phyloP scores from a whole-genome alignment of 2,113 vertebrate species.

The Nothobranchius kuhntae region DNA sequence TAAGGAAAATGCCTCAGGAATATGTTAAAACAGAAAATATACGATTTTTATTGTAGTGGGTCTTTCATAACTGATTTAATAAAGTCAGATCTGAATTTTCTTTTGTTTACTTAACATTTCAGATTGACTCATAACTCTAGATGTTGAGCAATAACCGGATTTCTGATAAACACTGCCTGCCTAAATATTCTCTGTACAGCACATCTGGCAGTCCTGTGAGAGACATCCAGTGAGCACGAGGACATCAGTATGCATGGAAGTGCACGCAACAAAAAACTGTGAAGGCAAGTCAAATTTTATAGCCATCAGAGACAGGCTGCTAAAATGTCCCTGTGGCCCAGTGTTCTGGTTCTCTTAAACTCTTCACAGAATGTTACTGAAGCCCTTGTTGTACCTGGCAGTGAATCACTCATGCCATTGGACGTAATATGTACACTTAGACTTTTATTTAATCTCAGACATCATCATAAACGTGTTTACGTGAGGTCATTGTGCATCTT shows the following conservation, averaged over 20 bases:
- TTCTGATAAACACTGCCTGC: background rate
- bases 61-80: no score
- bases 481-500: slow-evolving; percentile 13
- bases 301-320: slow-evolving; percentile 45
- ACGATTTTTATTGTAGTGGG: no score
- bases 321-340: slow-evolving; percentile 45
- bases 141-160: background rate
- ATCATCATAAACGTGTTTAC: slow-evolving; percentile 15
- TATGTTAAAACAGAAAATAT: no score
- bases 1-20: no score
- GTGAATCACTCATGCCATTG: slow-evolving; percentile 29
- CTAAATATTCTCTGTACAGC: background rate
- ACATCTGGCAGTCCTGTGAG: slow-evolving; percentile 15
- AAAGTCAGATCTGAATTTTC: background rate
- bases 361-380: slow-evolving; percentile 43
- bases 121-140: no score
- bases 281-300: slow-evolving; percentile 47
- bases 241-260: slow-evolving; percentile 34
- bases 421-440: slow-evolving; percentile 10
- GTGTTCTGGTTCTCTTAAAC: slow-evolving; percentile 31
- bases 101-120: background rate
- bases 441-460: slow-evolving; percentile 39
- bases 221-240: slow-evolving; percentile 17
- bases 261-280: slow-evolving; percentile 27
- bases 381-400: slow-evolving; percentile 28